Percentiles rank a stretch among this genome's conserved stretches.
Conservation (phyloP, 2,888 invertebrate species). For the Ceramica pisi region DNA sequence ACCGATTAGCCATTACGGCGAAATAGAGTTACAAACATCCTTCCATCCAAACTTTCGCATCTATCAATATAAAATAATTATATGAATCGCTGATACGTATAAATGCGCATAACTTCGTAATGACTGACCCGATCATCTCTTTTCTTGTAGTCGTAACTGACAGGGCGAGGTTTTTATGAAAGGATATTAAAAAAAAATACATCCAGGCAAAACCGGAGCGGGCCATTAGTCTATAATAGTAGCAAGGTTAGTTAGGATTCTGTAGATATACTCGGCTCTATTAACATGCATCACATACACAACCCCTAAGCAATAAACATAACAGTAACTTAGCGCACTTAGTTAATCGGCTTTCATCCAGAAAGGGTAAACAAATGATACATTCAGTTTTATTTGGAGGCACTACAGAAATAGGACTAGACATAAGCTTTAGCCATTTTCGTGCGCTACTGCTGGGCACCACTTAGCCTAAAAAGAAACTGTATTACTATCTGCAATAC, state of each 20-base stretch:
- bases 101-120: no score
- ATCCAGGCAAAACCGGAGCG: no score
- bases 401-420: not conserved
- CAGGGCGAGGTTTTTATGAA: no score
- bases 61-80: no score
- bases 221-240: no score
- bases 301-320: conserved; percentile 21
- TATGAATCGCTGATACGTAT: no score
- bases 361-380: conserved; percentile 38
- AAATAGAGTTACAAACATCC: no score
- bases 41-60: no score
- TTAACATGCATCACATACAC: conserved; percentile 16
- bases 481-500: conserved; percentile 6
- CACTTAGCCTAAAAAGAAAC: conserved; percentile 45
- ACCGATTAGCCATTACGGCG: no score
- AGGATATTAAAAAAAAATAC: no score
- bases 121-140: no score
- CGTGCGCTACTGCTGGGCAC: conserved; percentile 1
- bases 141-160: no score
- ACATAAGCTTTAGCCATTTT: conserved; percentile 10
- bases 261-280: not conserved
- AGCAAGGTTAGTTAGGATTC: not conserved
- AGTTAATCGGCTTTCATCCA: conserved; percentile 42
- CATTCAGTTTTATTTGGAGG: conserved; percentile 41
- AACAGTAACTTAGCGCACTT: conserved; percentile 38